Base-by-base conservation (phyloP, 92 coral and sea anemone genomes). In the Montipora capitata region DNA sequence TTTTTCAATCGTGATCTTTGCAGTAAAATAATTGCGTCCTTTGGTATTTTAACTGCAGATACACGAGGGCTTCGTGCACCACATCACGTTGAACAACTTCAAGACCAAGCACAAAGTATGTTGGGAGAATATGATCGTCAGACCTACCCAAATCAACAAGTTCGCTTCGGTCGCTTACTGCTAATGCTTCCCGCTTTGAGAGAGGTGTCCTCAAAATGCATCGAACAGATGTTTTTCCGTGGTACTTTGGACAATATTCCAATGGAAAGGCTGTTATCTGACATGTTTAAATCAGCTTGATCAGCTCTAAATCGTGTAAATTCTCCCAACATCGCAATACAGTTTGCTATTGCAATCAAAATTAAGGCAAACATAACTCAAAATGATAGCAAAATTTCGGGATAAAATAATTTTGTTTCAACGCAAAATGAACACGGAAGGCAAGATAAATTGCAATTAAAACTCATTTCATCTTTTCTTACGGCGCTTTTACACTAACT, bases 61-160 rank as follows among this genome's bases (percentile, higher is more conserved):
- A 96, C 93, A 51, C 87, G 97, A 83, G 99, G 99, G 3, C 96
- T 97, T 10, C 98, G 98, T 39, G 95, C 95, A 17, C 94, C 97
- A 0, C 85, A 89, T 71, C 99, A 96, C 86, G 99, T 97, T 15
- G 99, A 97, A 61, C 95, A 94, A 80, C 94, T 97, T 56, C 99
- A 97, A 87, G 99, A 97, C 76, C 99, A 97, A 78, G 99, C 99
- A 10, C 99, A 97, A 91, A 88, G 98, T 92, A 97, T 97, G 99
- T 96, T 97, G 91, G 99, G 99, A 68, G 99, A 97, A 85, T 95
- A 97, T 39, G 98, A 96, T 63, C 96, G 96, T 62, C 96, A 96
- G 69, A 84, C 91, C n/a, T 89, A 93, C 83, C 95, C 99, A 0
- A 92, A 84, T 3, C 96, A 94, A 77, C 96, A 87, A 62, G 97